Base-by-base conservation (phyloP, 2,113 vertebrate genomes). In the Galemys pyrenaicus region DNA sequence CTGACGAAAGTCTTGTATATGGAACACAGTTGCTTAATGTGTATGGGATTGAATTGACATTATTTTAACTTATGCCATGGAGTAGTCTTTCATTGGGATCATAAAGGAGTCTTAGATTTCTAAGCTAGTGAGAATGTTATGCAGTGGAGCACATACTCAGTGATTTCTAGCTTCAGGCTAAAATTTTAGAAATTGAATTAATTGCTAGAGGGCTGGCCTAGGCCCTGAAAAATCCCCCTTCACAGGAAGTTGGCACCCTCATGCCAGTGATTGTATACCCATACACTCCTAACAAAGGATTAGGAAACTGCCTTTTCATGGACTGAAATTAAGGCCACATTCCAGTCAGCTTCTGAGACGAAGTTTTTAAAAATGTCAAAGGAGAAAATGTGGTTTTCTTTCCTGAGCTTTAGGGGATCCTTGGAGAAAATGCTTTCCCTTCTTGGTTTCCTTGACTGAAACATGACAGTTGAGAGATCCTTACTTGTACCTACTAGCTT, bases 361-460 rank as follows among this genome's bases (percentile, higher is more conserved):
- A 15, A 73, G 67, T 83, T 81, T 94, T 51, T 73, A 82, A 62
- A 71, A 70, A 82, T 77, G 44, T 87, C 64, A 89, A 89, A 91
- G n/a, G n/a, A n/a, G 39, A 37, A 84, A 44, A 49, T 74, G 16
- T 46, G 39, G 78, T 84, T 85, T 81, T 51, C 80, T n/a, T 91
- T 80, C 16, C 19, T 30, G 60, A 67, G 26, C 44, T 37, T 0
- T 30, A 19, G 39, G 67, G 87, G 35, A 60, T 28, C n/a, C 35
- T 54, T 39, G 56, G 54, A 92, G 46, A 62, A 87, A 71, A 73
- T 3, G 11, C 3, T 2, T 87, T 94, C 2, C 19, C 12, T 74
- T 67, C 1, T 84, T 6, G 6, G 24, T 62, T 51, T 58, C 51
- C 19, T 70, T 39, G 37, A 16, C 46, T 41, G 13, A 60, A 67